Evolutionary conservation across 2,888 invertebrate species (phyloP).

Genomic region (Troides aeacus): DNA sequence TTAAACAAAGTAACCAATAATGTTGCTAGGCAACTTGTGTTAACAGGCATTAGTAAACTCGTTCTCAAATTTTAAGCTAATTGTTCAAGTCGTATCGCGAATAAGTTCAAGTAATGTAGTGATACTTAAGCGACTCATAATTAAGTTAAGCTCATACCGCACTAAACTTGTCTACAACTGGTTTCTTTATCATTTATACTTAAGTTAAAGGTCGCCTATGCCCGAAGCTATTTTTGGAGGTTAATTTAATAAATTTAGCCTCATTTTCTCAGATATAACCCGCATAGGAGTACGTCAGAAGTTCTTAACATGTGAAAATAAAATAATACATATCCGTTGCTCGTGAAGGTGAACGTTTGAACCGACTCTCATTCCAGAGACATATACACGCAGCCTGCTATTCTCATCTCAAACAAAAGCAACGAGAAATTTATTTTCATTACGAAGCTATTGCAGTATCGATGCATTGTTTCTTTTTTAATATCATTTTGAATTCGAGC

Average conservation of each 20-base stretch:
- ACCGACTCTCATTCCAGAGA: neutral
- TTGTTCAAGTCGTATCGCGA: neutral
- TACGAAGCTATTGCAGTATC: conserved; percentile 5
- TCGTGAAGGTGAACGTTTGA: too few species aligned
- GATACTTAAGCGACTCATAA: neutral
- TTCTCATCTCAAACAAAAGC: neutral
- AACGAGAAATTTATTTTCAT: neutral
- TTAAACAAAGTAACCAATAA: too few species aligned
- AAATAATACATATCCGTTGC: neutral
- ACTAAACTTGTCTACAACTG: neutral
- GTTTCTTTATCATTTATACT: conserved; percentile 16
- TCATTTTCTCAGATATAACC: neutral
- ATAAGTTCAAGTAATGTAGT: neutral
- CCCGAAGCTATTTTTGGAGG: conserved; percentile 2
- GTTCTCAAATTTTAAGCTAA: too few species aligned
- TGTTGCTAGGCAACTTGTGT: too few species aligned
- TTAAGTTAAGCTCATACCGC: neutral
- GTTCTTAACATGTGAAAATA: neutral
- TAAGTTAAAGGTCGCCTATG: neutral
- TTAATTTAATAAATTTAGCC: conserved; percentile 7
- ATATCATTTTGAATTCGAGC: neutral
- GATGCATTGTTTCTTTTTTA: neutral
- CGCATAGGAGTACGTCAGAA: neutral
- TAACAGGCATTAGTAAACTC: too few species aligned
- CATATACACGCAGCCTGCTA: neutral